Evolutionary conservation across 2,113 vertebrate species (phyloP).

Genomic region (Ptilonorhynchus violaceus): DNA sequence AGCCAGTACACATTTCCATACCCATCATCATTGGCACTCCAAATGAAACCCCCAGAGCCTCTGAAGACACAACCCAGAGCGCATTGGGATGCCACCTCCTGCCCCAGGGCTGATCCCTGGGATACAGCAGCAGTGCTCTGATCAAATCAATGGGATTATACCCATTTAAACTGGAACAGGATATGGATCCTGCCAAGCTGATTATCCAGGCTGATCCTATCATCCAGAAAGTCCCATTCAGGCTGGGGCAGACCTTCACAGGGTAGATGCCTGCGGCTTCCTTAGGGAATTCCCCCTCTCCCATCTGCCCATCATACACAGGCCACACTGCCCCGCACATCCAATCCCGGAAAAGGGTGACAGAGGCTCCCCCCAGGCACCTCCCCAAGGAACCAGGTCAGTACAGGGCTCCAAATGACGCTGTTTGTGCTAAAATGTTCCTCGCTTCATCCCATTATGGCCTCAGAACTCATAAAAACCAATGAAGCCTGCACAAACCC

Average conservation of each 20-base stretch:
- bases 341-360: not conserved
- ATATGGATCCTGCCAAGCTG: fast-evolving
- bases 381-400: not conserved
- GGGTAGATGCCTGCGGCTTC: fast-evolving
- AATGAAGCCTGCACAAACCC: not conserved
- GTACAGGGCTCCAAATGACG: not conserved
- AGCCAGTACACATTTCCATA: not conserved
- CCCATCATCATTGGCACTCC: not conserved
- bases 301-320: not conserved
- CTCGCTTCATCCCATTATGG: not conserved
- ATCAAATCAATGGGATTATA: not conserved
- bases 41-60: not conserved
- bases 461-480: conserved; percentile 11
- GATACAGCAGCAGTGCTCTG: not conserved
- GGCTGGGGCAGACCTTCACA: not conserved
- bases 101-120: fast-evolving
- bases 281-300: fast-evolving
- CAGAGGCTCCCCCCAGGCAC: not conserved
- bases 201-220: not conserved
- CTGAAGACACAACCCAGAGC: not conserved
- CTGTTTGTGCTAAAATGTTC: not conserved
- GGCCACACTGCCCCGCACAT: fast-evolving
- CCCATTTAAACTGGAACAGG: not conserved
- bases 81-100: not conserved
- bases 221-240: fast-evolving